Conservation (phyloP, 2,888 invertebrate species). For the Pheosia tremula region DNA sequence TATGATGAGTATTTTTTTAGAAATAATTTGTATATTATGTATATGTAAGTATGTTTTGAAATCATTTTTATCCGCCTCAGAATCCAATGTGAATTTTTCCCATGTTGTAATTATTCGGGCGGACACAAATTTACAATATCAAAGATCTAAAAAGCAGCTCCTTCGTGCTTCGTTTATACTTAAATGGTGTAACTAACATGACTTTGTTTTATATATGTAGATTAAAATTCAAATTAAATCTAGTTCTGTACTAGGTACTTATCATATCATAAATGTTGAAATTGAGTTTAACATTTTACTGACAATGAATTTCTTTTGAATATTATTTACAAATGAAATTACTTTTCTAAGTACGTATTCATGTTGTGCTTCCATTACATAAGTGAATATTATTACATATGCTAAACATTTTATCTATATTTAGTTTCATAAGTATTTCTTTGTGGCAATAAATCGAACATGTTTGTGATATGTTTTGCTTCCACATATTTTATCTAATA, state of each 20-base stretch:
- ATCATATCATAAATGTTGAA: no score
- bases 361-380: slow-evolving; percentile 46
- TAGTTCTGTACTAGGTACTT: no score
- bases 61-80: background rate
- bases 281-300: no score
- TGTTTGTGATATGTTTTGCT: slow-evolving; percentile 57
- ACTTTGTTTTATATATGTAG: no score
- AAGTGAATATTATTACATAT: background rate
- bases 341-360: slow-evolving; percentile 7
- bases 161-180: no score
- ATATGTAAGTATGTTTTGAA: background rate
- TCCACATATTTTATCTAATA: slow-evolving; percentile 41
- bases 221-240: no score
- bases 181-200: no score
- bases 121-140: no score
- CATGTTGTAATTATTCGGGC: no score
- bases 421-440: slow-evolving; percentile 23
- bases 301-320: background rate
- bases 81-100: no score
- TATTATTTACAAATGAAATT: background rate
- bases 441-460: slow-evolving; percentile 47
- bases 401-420: slow-evolving; percentile 9
- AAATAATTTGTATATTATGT: slow-evolving; percentile 9
- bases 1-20: slow-evolving; percentile 4
- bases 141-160: no score